These are phyloP conservation scores for Sitta europaea DNA, from an alignment of 2,113 vertebrate species.

Conservation along the genomic window DNA sequence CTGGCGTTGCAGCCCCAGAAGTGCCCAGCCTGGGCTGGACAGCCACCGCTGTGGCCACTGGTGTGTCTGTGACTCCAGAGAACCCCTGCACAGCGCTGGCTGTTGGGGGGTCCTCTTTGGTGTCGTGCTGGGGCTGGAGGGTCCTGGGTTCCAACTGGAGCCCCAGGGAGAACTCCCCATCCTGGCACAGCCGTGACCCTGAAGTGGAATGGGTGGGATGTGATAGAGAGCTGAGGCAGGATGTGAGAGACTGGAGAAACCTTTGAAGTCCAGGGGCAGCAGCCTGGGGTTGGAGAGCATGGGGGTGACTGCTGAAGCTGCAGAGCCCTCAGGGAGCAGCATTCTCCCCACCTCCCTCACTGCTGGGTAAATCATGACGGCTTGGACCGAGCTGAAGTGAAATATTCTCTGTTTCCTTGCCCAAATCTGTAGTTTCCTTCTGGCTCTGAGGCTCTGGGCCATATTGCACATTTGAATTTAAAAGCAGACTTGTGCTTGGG, in stretches of 20 bases:
- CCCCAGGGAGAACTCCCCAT: fast-evolving
- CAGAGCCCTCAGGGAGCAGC: background rate
- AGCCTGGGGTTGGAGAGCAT: background rate
- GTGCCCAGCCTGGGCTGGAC: background rate
- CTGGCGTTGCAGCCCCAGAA: fast-evolving
- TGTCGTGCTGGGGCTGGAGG: background rate
- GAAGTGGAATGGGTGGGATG: background rate
- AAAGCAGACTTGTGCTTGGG: slow-evolving; percentile 39
- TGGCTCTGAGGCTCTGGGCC: slow-evolving; percentile 48
- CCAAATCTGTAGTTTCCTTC: slow-evolving; percentile 59
- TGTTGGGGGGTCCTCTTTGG: background rate
- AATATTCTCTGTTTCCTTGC: slow-evolving; percentile 61
- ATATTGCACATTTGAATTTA: slow-evolving; percentile 70
- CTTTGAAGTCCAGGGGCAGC: background rate
- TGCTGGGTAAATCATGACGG: slow-evolving; percentile 24
- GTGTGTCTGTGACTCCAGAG: fast-evolving
- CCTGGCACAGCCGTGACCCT: background rate
- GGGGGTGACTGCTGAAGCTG: background rate
- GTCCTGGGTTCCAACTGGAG: background rate
- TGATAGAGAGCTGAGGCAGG: fast-evolving
- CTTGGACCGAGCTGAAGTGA: slow-evolving; percentile 44
- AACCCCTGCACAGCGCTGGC: background rate
- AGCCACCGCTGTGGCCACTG: background rate
- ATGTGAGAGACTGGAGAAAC: background rate
- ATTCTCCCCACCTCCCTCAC: background rate